Evolutionary conservation across 2,113 vertebrate species (phyloP).

Genomic region (Saguinus imperator): DNA sequence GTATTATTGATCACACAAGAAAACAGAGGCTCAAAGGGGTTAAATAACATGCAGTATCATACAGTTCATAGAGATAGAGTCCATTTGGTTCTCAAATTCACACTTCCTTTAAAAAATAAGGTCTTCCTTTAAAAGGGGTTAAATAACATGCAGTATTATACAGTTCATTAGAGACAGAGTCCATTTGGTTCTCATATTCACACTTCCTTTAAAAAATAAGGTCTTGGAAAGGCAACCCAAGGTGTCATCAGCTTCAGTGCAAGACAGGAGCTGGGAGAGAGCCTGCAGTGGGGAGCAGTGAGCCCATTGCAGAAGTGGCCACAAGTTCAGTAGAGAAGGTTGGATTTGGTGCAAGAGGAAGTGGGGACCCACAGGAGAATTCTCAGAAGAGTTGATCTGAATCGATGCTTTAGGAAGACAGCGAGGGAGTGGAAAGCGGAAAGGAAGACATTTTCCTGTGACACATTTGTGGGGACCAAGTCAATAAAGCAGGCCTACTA

Average conservation of each 20-base stretch:
- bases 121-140: neutral
- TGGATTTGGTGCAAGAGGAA: neutral
- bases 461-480: neutral
- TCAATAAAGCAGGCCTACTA: neutral
- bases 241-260: neutral
- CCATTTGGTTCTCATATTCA: neutral
- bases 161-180: neutral
- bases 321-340: neutral
- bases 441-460: slow-evolving; percentile 19
- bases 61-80: neutral
- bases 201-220: neutral
- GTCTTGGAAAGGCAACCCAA: neutral
- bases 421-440: neutral
- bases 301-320: neutral
- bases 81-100: neutral
- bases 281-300: fast-evolving
- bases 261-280: too few species aligned
- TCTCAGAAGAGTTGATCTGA: neutral
- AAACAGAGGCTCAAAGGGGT: neutral
- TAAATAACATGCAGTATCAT: neutral
- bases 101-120: neutral
- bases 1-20: neutral
- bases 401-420: neutral
- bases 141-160: neutral
- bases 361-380: neutral